Evolutionary conservation across 2,113 vertebrate genomes (phyloP).

Genomic region (Pachypanchax playfairii): DNA sequence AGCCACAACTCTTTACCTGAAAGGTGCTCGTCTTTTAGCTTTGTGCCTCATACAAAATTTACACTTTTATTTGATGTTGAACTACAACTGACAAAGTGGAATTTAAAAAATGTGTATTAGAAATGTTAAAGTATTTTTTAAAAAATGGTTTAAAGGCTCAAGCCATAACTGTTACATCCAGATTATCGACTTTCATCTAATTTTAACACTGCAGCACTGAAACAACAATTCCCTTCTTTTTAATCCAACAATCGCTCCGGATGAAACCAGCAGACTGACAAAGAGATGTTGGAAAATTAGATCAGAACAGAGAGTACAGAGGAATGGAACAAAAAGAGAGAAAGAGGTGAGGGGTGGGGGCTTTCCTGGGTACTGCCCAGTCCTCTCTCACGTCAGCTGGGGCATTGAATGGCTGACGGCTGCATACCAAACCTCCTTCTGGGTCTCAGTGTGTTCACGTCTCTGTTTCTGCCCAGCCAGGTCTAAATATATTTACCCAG

Average conservation of each 20-base stretch:
- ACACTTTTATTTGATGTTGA: no score
- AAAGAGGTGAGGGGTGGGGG: slow-evolving; percentile 49
- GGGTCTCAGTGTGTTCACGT: slow-evolving; percentile 67
- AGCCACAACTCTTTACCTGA: background rate
- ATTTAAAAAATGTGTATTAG: background rate
- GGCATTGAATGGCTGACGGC: slow-evolving; percentile 77
- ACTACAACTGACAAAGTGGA: background rate
- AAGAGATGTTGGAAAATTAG: slow-evolving; percentile 18
- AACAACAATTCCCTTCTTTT: background rate
- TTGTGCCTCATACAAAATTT: background rate
- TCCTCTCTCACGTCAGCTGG: slow-evolving; percentile 65
- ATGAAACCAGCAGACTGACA: slow-evolving; percentile 17
- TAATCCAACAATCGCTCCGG: slow-evolving; percentile 1
- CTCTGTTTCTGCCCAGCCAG: slow-evolving; percentile 77
- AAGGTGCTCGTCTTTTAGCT: background rate
- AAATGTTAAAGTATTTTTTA: slow-evolving; percentile 5
- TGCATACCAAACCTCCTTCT: slow-evolving; percentile 80
- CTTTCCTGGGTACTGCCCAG: slow-evolving; percentile 65
- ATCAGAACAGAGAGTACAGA: slow-evolving; percentile 17
- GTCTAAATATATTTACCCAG: slow-evolving; percentile 93
- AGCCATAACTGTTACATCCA: slow-evolving; percentile 10
- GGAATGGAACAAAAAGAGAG: slow-evolving; percentile 25
- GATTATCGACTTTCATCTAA: slow-evolving; percentile 10
- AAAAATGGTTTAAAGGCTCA: slow-evolving; percentile 11
- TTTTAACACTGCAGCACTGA: background rate